Evolutionary conservation across 2,888 invertebrate genomes (phyloP).

Genomic region (Polyploca ridens): DNA sequence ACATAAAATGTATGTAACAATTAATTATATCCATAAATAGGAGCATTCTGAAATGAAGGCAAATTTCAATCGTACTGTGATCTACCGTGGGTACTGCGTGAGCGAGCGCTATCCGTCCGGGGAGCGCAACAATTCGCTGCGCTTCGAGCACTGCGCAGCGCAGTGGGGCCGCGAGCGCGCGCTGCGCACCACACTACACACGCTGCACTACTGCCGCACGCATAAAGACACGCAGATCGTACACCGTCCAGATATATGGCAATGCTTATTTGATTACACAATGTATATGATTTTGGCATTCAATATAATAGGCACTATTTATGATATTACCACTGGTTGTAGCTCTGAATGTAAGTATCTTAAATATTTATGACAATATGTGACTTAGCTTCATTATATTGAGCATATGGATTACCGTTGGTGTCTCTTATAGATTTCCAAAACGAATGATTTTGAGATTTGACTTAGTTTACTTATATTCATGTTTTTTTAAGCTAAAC

Average conservation of each 20-base stretch:
- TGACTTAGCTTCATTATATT: too few relatives aligned
- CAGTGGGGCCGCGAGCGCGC: slow-evolving; percentile 27
- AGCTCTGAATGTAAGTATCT: slow-evolving; percentile 29
- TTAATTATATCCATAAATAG: slow-evolving; percentile 14
- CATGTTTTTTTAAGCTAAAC: slow-evolving; percentile 27
- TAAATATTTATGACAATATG: not conserved
- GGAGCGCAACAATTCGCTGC: slow-evolving; percentile 28
- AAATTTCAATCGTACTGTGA: slow-evolving; percentile 45
- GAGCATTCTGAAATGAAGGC: slow-evolving; percentile 35
- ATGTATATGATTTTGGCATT: slow-evolving; percentile 30
- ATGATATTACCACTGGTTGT: slow-evolving; percentile 31
- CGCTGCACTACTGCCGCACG: slow-evolving; percentile 36
- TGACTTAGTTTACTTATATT: not conserved
- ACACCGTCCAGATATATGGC: slow-evolving; percentile 12
- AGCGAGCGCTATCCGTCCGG: slow-evolving; percentile 35
- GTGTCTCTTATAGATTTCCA: too few relatives aligned
- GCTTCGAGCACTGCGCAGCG: slow-evolving; percentile 14
- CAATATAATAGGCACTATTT: slow-evolving; percentile 43
- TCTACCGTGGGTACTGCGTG: slow-evolving; percentile 56
- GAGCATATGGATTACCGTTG: too few relatives aligned
- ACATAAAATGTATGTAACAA: not conserved
- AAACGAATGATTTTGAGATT: too few relatives aligned
- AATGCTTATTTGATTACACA: slow-evolving; percentile 28
- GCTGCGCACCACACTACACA: slow-evolving; percentile 26
- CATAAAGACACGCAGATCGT: slow-evolving; percentile 14